Evolutionary conservation across 1,140 invertebrate genomes (phyloP), one percentile per base, ranked within the genome.

Genomic region (Acromyrmex heyeri): DNA sequence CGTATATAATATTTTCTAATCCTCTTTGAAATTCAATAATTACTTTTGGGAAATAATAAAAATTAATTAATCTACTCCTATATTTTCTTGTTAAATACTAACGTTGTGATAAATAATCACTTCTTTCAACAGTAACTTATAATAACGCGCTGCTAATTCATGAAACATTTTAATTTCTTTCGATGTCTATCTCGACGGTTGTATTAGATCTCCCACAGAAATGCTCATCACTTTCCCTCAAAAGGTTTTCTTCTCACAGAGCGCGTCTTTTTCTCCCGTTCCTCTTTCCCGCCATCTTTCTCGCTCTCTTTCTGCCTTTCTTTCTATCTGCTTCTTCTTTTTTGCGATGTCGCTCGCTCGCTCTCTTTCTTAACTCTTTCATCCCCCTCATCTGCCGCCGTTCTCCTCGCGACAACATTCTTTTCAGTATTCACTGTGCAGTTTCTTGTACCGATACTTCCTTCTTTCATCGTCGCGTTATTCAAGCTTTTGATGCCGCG

Each of bases 401-500:
- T 70, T 65, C 82, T 64, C 44, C 88, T 87, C 85, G 87, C 81
- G 83, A 92, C 89, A 91, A 90, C 90, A 91, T 93, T 93, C 92
- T 93, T 93, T 93, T 93, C 92, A 92, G 86, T 87, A 93, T 93
- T 92, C 88, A 92, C 87, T 87, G 87, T 87, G 91, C 88, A 91
- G 91, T 92, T 93, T 92, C 91, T 93, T 92, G 90, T 92, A 91
- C 91, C 91, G 89, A 93, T 93, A 93, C 91, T 93, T 92, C 86
- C 91, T 92, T 92, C 92, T 92, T 93, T 93, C 91, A 91, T 90
- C 91, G 88, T 88, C 91, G 88, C 91, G 89, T 93, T 91, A 91
- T 93, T 92, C 92, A 92, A 92, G 93, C 92, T 93, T 93, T 93
- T 93, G 91, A 93, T 93, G 91, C 87, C 89, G 88, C 83, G 86